Conservation (phyloP, 2,888 invertebrate species). For the Drosophila percnosoma region DNA sequence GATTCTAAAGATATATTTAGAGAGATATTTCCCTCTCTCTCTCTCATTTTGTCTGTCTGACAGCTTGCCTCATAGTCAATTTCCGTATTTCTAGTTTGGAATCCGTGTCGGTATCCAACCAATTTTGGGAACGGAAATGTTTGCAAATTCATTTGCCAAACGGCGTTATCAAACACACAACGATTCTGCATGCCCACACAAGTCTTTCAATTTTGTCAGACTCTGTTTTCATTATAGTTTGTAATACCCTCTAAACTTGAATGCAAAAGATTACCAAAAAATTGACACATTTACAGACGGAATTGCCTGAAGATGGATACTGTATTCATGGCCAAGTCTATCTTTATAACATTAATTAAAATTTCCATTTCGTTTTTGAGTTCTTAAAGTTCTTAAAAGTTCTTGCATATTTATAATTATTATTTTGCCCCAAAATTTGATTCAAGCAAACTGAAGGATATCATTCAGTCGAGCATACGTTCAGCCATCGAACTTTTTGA, state of each 20-base stretch:
- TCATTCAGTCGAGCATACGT: not conserved
- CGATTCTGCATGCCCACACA: not conserved
- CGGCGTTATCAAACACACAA: conserved; percentile 73
- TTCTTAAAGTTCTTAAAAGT: no score
- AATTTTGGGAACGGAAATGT: conserved; percentile 71
- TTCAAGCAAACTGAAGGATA: conserved; percentile 8
- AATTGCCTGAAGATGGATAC: not conserved
- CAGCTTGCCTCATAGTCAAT: conserved; percentile 41
- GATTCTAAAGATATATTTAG: not conserved
- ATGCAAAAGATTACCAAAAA: not conserved
- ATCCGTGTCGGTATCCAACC: conserved; percentile 56
- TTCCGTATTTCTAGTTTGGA: conserved; percentile 49
- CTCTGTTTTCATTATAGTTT: conserved; percentile 37
- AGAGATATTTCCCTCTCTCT: not conserved
- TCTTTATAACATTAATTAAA: not conserved
- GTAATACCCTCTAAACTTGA: conserved; percentile 27
- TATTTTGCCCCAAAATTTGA: not conserved
- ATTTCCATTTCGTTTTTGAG: not conserved
- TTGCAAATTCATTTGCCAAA: conserved; percentile 78
- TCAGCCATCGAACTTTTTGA: not conserved
- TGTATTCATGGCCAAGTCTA: not conserved
- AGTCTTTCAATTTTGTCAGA: conserved; percentile 17
- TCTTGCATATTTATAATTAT: no score
- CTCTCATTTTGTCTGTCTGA: not conserved
- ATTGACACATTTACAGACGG: not conserved